Evolutionary conservation across 1,140 invertebrate genomes (phyloP).

Genomic region (Caenorhabditis latens): DNA sequence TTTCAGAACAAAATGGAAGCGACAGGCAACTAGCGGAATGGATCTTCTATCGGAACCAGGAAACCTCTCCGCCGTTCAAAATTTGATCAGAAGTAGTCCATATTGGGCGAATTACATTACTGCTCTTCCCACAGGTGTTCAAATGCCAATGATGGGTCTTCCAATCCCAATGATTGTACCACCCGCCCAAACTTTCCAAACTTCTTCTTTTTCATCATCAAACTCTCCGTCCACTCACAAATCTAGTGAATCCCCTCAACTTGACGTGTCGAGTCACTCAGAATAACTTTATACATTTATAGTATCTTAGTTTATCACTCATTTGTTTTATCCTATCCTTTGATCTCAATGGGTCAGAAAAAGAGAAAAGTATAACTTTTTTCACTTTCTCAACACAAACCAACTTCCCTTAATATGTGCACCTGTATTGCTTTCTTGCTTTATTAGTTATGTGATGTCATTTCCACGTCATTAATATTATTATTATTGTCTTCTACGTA

Average conservation of each 20-base stretch:
- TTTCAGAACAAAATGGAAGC: conserved; percentile 98
- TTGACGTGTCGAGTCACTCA: conserved; percentile 29
- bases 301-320: neutral
- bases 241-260: conserved; percentile 36
- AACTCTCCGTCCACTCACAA: conserved; percentile 37
- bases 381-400: neutral
- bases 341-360: conserved; percentile 27
- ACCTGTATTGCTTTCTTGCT: conserved; percentile 31
- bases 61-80: conserved; percentile 94
- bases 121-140: conserved; percentile 71
- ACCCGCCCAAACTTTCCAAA: conserved; percentile 7
- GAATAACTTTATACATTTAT: neutral
- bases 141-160: conserved; percentile 34
- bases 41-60: conserved; percentile 95
- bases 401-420: neutral
- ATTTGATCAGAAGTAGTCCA: conserved; percentile 85
- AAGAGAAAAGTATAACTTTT: neutral
- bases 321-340: neutral
- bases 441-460: conserved; percentile 7
- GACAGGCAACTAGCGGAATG: conserved; percentile 94
- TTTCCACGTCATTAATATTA: conserved; percentile 53
- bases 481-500: conserved; percentile 6
- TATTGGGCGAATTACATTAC: conserved; percentile 82
- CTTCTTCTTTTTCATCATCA: neutral
- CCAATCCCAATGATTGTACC: conserved; percentile 8